These are phyloP conservation scores for Cephus nigrinus DNA, from an alignment of 2,888 invertebrate species.

Conservation along the genomic window DNA sequence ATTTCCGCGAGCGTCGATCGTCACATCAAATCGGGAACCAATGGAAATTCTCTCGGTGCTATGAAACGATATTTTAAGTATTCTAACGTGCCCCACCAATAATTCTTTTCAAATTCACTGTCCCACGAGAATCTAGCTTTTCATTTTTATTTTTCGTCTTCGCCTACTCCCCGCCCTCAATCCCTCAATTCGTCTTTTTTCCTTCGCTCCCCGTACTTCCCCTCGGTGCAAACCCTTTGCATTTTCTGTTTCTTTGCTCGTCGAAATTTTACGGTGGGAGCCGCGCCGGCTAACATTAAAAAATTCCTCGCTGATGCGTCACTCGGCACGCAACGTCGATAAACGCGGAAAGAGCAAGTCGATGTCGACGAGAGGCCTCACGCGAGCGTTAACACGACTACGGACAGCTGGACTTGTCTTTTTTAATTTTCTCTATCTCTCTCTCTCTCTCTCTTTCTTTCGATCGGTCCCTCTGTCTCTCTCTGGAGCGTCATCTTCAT, in stretches of 20 bases:
- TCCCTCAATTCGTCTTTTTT: no score
- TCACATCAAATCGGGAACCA: no score
- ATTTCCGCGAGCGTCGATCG: not conserved
- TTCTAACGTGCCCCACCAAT: not conserved
- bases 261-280: no score
- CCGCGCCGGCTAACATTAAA: conserved; percentile 25
- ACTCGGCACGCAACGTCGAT: conserved; percentile 40
- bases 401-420: not conserved
- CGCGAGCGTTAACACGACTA: not conserved
- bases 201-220: not conserved
- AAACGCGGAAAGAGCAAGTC: conserved; percentile 23
- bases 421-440: not conserved
- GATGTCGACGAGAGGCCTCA: not conserved
- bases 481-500: not conserved
- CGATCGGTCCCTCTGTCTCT: no score
- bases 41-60: no score
- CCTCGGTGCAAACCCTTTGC: not conserved
- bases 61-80: not conserved
- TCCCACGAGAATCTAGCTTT: not conserved
- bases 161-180: no score
- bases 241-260: no score
- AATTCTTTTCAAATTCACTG: not conserved
- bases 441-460: not conserved
- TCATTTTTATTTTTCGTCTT: not conserved
- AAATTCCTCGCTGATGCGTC: conserved; percentile 50